Percentiles rank a stretch among this genome's conserved stretches.
Evolutionary conservation across 2,888 invertebrate species (phyloP).

Genomic region (Epistrophella euchroma): DNA sequence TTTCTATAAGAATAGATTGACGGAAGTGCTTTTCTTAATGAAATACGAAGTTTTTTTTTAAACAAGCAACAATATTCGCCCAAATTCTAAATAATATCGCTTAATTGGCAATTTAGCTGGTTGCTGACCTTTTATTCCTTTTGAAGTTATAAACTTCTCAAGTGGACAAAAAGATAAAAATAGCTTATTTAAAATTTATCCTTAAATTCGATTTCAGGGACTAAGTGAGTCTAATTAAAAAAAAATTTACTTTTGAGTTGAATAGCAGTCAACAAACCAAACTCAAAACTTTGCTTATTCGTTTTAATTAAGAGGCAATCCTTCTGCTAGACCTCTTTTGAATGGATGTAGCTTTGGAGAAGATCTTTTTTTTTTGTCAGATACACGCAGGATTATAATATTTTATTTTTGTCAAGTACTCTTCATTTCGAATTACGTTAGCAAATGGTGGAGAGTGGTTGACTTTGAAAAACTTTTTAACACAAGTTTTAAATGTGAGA

Average conservation of each 20-base stretch:
- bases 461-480: background rate
- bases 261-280: constrained; percentile 1
- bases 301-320: constrained; percentile 21
- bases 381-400: background rate
- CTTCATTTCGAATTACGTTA: constrained; percentile 1
- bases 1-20: too few species aligned
- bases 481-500: background rate
- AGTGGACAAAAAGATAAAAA: background rate
- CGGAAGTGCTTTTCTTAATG: too few species aligned
- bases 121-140: background rate
- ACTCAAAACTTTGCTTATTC: constrained; percentile 10
- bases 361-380: background rate
- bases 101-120: background rate
- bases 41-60: too few species aligned
- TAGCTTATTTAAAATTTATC: background rate
- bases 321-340: background rate
- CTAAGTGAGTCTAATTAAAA: background rate
- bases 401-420: background rate
- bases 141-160: background rate
- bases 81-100: background rate
- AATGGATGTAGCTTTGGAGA: background rate
- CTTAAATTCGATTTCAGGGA: background rate
- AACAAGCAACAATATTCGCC: too few species aligned
- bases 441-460: background rate
- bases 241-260: background rate